Evolutionary conservation across 2,888 invertebrate species (phyloP).

Genomic region (Amphipyra tragopoginis): DNA sequence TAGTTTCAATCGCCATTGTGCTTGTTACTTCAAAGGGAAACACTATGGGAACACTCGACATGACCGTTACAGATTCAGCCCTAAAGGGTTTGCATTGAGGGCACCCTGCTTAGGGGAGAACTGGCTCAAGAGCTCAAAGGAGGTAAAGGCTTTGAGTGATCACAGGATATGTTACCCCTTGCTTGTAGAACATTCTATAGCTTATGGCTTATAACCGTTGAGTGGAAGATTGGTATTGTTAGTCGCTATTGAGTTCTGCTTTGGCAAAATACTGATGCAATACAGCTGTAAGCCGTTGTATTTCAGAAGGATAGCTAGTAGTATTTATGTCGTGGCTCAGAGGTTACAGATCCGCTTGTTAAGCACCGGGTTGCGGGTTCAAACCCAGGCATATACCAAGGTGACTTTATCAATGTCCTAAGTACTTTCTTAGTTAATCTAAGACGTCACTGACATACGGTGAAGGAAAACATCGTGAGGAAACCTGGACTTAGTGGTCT

Average conservation of each 20-base stretch:
- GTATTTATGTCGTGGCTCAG: too few relatives aligned
- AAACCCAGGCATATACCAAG: too few relatives aligned
- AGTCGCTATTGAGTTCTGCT: neutral
- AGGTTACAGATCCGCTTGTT: too few relatives aligned
- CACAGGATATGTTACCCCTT: constrained; percentile 51
- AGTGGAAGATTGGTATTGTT: neutral
- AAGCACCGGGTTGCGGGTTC: too few relatives aligned
- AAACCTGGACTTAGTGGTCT: too few relatives aligned
- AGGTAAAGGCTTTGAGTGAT: constrained; percentile 51
- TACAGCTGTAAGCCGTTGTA: too few relatives aligned
- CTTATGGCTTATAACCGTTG: constrained; percentile 25
- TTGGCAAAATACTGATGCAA: too few relatives aligned
- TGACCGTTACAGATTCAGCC: constrained; percentile 44
- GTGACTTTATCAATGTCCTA: too few relatives aligned
- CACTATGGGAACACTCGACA: constrained; percentile 30
- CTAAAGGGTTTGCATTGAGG: constrained; percentile 51
- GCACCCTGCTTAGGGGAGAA: constrained; percentile 40
- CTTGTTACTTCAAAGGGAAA: constrained; percentile 43
- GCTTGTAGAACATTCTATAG: constrained; percentile 8
- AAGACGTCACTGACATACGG: too few relatives aligned
- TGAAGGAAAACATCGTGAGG: too few relatives aligned
- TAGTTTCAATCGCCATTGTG: constrained; percentile 19
- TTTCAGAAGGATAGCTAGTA: too few relatives aligned
- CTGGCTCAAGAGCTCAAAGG: constrained; percentile 53
- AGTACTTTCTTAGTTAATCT: too few relatives aligned